These are phyloP conservation scores for Numida meleagris DNA, from an alignment of 2,113 vertebrate genomes.

Conservation along the genomic window DNA sequence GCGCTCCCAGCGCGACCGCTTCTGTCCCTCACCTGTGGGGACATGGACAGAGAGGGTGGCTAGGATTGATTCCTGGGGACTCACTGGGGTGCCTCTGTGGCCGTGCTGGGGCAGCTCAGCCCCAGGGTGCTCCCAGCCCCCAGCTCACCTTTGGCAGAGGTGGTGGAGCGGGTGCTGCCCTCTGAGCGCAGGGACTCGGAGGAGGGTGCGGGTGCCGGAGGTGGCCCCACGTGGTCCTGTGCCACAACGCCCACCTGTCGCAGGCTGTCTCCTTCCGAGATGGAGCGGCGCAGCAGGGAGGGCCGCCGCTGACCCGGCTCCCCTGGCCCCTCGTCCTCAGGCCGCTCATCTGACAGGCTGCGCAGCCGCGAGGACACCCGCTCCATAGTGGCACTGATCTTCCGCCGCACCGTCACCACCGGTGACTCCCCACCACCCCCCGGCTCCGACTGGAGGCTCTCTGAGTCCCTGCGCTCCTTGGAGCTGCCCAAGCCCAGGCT, in stretches of 20 bases:
- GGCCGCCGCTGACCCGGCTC: conserved; percentile 79
- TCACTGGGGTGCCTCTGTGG: fast-evolving
- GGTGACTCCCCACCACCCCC: conserved; percentile 83
- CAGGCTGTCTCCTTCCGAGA: conserved; percentile 87
- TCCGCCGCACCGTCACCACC: conserved; percentile 85
- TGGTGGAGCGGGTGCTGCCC: conserved; percentile 82
- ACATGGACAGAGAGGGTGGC: neutral
- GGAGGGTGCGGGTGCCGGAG: conserved; percentile 82
- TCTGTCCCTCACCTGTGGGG: conserved; percentile 9
- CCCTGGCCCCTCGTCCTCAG: neutral
- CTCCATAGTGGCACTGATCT: conserved; percentile 92
- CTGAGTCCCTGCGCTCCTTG: conserved; percentile 82
- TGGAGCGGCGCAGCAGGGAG: conserved; percentile 86
- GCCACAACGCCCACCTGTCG: conserved; percentile 78
- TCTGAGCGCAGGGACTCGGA: conserved; percentile 92
- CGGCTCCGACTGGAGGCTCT: conserved; percentile 77
- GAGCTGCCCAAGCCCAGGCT: conserved; percentile 79
- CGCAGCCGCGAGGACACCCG: conserved; percentile 90
- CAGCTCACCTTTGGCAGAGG: conserved; percentile 66
- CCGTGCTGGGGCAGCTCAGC: fast-evolving
- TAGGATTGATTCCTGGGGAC: neutral
- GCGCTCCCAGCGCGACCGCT: conserved; percentile 88
- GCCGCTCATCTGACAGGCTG: conserved; percentile 72
- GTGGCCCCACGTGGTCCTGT: conserved; percentile 84
- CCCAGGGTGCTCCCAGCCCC: fast-evolving